These are phyloP conservation scores for Epicauta chinensis DNA, from an alignment of 1,140 invertebrate species.

Conservation along the genomic window DNA sequence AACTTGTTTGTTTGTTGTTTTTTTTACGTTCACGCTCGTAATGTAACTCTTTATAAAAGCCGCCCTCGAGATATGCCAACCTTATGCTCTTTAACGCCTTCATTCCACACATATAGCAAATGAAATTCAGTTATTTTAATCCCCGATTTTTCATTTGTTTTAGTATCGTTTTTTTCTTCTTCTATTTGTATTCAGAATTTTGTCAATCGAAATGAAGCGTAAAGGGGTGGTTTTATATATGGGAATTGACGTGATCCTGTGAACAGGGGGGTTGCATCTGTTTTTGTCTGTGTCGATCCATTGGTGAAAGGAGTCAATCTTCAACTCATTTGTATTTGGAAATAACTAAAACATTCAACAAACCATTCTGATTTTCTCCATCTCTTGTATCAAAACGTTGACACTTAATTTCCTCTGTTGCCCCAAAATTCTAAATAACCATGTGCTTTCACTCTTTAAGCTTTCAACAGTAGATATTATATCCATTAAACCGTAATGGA, in stretches of 20 bases:
- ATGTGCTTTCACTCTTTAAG: slow-evolving; percentile 20
- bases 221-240: no score
- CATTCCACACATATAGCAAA: no score
- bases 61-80: background rate
- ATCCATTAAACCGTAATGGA: slow-evolving; percentile 7
- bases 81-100: slow-evolving; percentile 6
- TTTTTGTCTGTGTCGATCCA: slow-evolving; percentile 2
- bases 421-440: slow-evolving; percentile 16
- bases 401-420: slow-evolving; percentile 24
- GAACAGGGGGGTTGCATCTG: background rate
- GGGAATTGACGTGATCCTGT: no score
- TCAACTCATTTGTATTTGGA: slow-evolving; percentile 18
- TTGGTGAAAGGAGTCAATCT: slow-evolving; percentile 13
- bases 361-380: slow-evolving; percentile 3
- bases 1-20: slow-evolving; percentile 9
- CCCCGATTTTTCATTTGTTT: no score
- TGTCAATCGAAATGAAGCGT: no score
- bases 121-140: no score
- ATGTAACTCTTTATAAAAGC: slow-evolving; percentile 19
- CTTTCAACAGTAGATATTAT: slow-evolving; percentile 11
- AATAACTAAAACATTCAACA: slow-evolving; percentile 18
- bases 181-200: background rate
- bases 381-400: slow-evolving; percentile 23
- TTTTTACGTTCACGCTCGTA: slow-evolving; percentile 11
- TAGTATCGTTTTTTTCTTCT: background rate